phyloP scores from a whole-genome alignment of 92 coral and sea anemone genomes.

The Parazoanthus swiftii region DNA sequence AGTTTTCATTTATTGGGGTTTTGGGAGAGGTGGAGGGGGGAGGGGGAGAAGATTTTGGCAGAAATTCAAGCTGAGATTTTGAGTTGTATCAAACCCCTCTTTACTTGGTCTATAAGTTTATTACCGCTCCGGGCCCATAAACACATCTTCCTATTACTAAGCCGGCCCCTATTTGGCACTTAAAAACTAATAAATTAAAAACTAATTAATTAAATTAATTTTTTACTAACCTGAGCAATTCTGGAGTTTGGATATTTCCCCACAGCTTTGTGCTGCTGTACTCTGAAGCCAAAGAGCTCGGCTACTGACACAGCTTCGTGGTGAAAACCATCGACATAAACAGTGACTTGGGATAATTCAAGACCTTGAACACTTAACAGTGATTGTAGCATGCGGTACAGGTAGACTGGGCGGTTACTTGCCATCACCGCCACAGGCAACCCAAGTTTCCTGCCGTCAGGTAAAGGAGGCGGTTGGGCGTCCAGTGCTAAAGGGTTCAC shows the following conservation, averaged over 20 bases:
- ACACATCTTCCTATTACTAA: too few relatives aligned
- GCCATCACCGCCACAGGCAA: conserved; percentile 58
- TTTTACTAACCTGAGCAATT: conserved; percentile 48
- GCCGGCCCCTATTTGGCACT: too few relatives aligned
- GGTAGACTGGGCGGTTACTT: conserved; percentile 56
- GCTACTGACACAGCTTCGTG: conserved; percentile 50
- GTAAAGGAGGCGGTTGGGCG: conserved; percentile 18
- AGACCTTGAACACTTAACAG: conserved; percentile 52
- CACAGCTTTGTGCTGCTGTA: conserved; percentile 47
- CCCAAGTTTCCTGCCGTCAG: conserved; percentile 20
- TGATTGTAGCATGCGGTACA: conserved; percentile 51
- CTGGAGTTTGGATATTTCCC: conserved; percentile 47
- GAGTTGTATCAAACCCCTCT: too few relatives aligned
- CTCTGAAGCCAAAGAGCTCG: conserved; percentile 45
- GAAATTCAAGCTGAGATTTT: too few relatives aligned
- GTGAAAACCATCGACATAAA: conserved; percentile 52
- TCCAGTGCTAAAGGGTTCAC: conserved; percentile 45
- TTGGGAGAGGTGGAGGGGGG: too few relatives aligned
- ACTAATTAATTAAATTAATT: too few relatives aligned
- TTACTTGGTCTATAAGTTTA: too few relatives aligned
- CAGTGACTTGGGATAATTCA: conserved; percentile 44
- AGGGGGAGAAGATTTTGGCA: too few relatives aligned
- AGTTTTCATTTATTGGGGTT: too few relatives aligned
- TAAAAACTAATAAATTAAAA: too few relatives aligned
- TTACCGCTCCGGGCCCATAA: too few relatives aligned